These are phyloP conservation scores for Siniperca scherzeri DNA, from an alignment of 2,797 vertebrate species.

Conservation along the genomic window DNA sequence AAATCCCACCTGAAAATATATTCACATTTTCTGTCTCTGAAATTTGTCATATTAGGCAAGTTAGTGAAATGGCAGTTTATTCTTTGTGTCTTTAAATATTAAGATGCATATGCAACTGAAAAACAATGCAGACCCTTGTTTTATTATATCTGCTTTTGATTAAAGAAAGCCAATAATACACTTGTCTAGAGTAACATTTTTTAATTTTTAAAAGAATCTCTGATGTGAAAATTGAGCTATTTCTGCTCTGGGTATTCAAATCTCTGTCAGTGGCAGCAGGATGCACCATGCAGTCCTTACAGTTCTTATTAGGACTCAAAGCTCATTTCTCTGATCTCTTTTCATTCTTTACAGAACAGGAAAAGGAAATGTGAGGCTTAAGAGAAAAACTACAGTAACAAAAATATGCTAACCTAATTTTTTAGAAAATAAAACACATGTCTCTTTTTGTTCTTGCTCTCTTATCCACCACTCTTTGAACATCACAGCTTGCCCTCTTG, in stretches of 20 bases:
- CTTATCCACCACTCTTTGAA: constrained; percentile 69
- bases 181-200: constrained; percentile 49
- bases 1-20: constrained; percentile 8
- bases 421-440: constrained; percentile 58
- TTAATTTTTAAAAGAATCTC: constrained; percentile 59
- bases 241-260: constrained; percentile 66
- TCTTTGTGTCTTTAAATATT: not conserved
- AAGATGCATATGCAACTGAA: not conserved
- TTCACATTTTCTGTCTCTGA: constrained; percentile 3
- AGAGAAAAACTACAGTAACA: constrained; percentile 40
- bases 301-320: constrained; percentile 60
- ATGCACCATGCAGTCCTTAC: constrained; percentile 30
- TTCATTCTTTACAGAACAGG: constrained; percentile 51
- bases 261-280: constrained; percentile 51
- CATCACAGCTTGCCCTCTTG: constrained; percentile 76
- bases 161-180: constrained; percentile 37
- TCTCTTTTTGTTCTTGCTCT: constrained; percentile 66
- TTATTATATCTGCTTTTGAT: constrained; percentile 40
- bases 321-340: constrained; percentile 64
- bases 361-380: constrained; percentile 36
- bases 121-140: constrained; percentile 30
- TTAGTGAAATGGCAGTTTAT: too few species aligned
- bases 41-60: not conserved
- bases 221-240: constrained; percentile 62
- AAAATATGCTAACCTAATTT: constrained; percentile 68